A percentile compares a stretch with the other conserved stretches of the same genome.
Conservation (phyloP, 2,888 invertebrate genomes). For the Caenorhabditis macrosperma region DNA sequence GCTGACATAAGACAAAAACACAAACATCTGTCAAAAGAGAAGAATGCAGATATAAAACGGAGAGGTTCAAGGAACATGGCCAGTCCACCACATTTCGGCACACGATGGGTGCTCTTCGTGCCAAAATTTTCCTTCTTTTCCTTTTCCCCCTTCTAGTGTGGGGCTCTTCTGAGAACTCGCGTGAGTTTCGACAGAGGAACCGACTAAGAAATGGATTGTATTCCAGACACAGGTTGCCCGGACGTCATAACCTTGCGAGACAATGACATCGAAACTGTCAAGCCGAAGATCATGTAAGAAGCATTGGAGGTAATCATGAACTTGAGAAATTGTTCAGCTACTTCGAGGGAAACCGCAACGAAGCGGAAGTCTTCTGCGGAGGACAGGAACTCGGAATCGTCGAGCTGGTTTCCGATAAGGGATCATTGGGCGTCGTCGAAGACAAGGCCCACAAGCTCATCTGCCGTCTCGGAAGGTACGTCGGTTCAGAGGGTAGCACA, state of each 20-base stretch:
- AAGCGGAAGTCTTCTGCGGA: constrained; percentile 20
- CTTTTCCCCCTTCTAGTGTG: no score
- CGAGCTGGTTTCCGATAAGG: constrained; percentile 29
- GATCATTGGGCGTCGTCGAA: constrained; percentile 26
- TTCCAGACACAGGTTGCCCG: not conserved
- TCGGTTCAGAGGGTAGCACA: not conserved
- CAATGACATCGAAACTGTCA: constrained; percentile 1
- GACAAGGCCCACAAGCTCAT: constrained; percentile 2
- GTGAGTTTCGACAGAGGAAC: not conserved
- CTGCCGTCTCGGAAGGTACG: constrained; percentile 32
- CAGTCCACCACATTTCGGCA: no score
- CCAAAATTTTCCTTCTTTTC: no score
- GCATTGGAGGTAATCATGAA: not conserved
- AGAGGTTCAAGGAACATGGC: not conserved
- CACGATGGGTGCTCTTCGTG: not conserved
- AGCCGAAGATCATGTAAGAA: constrained; percentile 13
- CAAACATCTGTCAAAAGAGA: constrained; percentile 12
- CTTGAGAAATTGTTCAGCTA: constrained; percentile 32
- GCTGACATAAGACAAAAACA: constrained; percentile 25
- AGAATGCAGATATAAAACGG: constrained; percentile 22
- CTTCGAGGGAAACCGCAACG: constrained; percentile 11
- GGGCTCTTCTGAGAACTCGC: no score
- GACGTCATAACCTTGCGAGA: constrained; percentile 8
- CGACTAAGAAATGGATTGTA: not conserved
- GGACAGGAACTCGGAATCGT: constrained; percentile 18